These are phyloP conservation scores for Scaptomyza pallida DNA, from an alignment of 1,140 invertebrate genomes.

Conservation along the genomic window DNA sequence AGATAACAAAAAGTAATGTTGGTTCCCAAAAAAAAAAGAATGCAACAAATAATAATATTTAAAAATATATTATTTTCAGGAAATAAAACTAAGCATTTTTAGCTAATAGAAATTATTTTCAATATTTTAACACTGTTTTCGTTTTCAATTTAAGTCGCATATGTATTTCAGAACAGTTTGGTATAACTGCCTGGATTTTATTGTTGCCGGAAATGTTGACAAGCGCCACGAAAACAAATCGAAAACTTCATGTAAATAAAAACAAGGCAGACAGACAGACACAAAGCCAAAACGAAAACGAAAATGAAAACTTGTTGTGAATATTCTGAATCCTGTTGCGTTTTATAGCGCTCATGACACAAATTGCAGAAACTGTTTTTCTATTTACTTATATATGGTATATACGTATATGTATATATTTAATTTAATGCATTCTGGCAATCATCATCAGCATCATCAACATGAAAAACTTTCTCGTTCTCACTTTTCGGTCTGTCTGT, in stretches of 20 bases:
- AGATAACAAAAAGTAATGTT: conserved; percentile 4
- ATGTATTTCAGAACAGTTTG: not conserved
- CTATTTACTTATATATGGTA: conserved; percentile 51
- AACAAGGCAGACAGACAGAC: conserved; percentile 10
- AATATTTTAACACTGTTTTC: not conserved
- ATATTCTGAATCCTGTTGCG: conserved; percentile 28
- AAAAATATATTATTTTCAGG: too few species aligned
- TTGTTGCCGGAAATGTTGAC: conserved; percentile 62
- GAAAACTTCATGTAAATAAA: conserved; percentile 70
- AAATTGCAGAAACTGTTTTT: conserved; percentile 54
- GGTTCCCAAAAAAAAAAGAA: conserved; percentile 8
- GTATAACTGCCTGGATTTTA: conserved; percentile 26
- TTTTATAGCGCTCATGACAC: conserved; percentile 18
- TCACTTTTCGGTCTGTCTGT: too few species aligned
- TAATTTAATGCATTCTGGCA: conserved; percentile 73
- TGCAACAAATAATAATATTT: too few species aligned
- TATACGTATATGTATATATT: too few species aligned
- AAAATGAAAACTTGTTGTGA: conserved; percentile 16
- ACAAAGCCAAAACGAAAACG: conserved; percentile 33
- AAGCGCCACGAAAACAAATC: conserved; percentile 70
- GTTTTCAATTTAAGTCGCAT: not conserved
- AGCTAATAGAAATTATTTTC: conserved; percentile 13
- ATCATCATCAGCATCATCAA: conserved; percentile 44
- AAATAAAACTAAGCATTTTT: too few species aligned
- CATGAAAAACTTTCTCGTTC: conserved; percentile 59